Evolutionary conservation across 37 sponge, comb jelly and placozoan species (phyloP).

Genomic region (Beroe ovata): DNA sequence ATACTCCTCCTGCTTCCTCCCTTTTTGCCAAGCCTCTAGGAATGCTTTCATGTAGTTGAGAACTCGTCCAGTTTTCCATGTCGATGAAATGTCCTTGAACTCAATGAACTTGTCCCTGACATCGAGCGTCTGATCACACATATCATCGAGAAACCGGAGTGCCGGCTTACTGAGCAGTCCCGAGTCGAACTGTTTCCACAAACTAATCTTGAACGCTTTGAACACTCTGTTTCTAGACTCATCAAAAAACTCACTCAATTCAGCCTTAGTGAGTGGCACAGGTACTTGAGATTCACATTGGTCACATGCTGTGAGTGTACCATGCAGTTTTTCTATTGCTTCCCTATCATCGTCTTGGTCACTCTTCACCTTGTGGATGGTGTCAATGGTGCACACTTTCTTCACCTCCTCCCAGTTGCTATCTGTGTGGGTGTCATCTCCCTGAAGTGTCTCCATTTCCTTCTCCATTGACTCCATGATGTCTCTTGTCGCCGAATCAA

Average conservation of each 20-base stretch:
- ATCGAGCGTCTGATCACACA: conserved; percentile 81
- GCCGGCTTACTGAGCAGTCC: conserved; percentile 86
- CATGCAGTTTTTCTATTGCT: conserved; percentile 32
- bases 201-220: conserved; percentile 89
- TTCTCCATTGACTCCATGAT: conserved; percentile 73
- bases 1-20: conserved; percentile 2
- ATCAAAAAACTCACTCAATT: conserved; percentile 81
- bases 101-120: conserved; percentile 76
- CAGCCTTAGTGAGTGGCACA: conserved; percentile 74
- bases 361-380: conserved; percentile 28
- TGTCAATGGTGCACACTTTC: conserved; percentile 57
- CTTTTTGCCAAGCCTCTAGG: not conserved
- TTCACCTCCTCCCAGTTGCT: conserved; percentile 89
- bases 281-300: conserved; percentile 72
- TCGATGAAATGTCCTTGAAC: conserved; percentile 75
- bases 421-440: conserved; percentile 82
- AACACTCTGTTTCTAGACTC: conserved; percentile 77
- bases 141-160: conserved; percentile 74
- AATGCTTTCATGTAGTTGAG: not conserved
- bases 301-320: conserved; percentile 67
- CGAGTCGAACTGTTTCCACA: conserved; percentile 91
- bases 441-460: conserved; percentile 78
- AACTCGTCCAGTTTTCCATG: conserved; percentile 72
- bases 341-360: not conserved
- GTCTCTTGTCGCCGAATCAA: conserved; percentile 74